These are phyloP conservation scores for Leiothrix lutea DNA, from an alignment of 2,113 vertebrate species.

Conservation along the genomic window DNA sequence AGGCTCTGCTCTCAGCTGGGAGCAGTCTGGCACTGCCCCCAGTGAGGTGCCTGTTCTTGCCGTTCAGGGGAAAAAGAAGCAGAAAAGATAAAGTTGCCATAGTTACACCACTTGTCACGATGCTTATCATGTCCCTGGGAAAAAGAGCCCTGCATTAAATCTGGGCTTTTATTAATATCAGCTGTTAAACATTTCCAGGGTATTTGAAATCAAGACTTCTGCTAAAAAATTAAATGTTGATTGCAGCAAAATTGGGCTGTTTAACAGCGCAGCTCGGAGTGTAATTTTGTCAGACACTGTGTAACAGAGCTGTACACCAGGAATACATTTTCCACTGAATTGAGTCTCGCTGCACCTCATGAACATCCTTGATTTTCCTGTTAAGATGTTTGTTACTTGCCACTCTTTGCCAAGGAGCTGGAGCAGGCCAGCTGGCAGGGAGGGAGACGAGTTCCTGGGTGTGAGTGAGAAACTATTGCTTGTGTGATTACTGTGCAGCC, in stretches of 20 bases:
- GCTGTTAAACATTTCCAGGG: constrained; percentile 2
- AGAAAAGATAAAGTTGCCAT: constrained; percentile 23
- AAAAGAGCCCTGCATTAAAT: background rate
- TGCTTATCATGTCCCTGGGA: background rate
- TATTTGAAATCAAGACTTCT: constrained; percentile 25
- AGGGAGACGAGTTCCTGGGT: background rate
- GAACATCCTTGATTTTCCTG: background rate
- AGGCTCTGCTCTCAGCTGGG: background rate
- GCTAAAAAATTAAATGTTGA: background rate
- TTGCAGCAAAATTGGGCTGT: background rate
- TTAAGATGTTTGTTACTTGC: background rate
- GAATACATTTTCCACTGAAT: background rate
- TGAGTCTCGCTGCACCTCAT: background rate
- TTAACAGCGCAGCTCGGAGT: background rate
- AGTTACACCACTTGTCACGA: constrained; percentile 35
- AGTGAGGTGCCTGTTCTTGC: background rate
- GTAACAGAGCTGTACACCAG: background rate
- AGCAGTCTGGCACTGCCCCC: background rate
- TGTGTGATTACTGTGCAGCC: background rate
- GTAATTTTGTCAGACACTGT: background rate
- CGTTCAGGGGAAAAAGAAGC: background rate
- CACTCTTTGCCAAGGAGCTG: background rate
- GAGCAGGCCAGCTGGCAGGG: background rate
- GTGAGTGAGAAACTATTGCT: background rate
- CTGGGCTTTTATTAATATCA: background rate